phyloP scores from a whole-genome alignment of 2,797 vertebrate species.

The Staurois parvus region DNA sequence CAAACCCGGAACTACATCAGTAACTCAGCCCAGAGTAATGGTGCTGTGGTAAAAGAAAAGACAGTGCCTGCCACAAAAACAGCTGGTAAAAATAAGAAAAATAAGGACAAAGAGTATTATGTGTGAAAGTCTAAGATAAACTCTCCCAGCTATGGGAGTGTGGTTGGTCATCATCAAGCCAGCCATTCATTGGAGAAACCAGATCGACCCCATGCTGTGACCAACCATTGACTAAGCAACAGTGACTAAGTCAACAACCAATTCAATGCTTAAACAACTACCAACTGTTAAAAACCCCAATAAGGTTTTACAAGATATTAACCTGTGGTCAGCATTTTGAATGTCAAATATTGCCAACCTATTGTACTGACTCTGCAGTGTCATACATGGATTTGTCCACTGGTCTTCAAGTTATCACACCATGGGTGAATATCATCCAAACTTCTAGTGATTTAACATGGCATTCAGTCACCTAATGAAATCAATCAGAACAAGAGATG shows the following conservation, averaged over 20 bases:
- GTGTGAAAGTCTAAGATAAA: constrained; percentile 78
- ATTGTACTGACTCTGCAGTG: constrained; percentile 38
- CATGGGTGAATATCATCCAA: constrained; percentile 31
- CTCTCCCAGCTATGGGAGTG: constrained; percentile 28
- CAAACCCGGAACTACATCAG: constrained; percentile 91
- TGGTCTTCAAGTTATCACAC: constrained; percentile 14
- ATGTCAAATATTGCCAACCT: constrained; percentile 44
- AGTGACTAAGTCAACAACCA: constrained; percentile 47
- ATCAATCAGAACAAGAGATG: constrained; percentile 9
- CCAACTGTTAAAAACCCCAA: constrained; percentile 41
- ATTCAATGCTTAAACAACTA: constrained; percentile 48
- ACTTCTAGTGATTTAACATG: constrained; percentile 43
- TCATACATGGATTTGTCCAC: constrained; percentile 34
- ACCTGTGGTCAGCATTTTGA: constrained; percentile 54
- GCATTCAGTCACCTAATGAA: constrained; percentile 23
- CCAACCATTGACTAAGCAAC: constrained; percentile 58
- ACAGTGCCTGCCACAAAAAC: constrained; percentile 85
- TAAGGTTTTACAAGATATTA: constrained; percentile 34
- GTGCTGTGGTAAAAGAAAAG: constrained; percentile 91
- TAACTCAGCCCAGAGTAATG: constrained; percentile 88
- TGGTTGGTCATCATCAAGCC: constrained; percentile 34
- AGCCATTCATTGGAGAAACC: constrained; percentile 39
- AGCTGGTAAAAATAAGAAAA: constrained; percentile 91
- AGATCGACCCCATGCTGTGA: constrained; percentile 60
- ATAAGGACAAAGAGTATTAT: constrained; percentile 98